These are phyloP conservation scores for Myripristis murdjan DNA, from an alignment of 2,797 vertebrate species.

Conservation along the genomic window DNA sequence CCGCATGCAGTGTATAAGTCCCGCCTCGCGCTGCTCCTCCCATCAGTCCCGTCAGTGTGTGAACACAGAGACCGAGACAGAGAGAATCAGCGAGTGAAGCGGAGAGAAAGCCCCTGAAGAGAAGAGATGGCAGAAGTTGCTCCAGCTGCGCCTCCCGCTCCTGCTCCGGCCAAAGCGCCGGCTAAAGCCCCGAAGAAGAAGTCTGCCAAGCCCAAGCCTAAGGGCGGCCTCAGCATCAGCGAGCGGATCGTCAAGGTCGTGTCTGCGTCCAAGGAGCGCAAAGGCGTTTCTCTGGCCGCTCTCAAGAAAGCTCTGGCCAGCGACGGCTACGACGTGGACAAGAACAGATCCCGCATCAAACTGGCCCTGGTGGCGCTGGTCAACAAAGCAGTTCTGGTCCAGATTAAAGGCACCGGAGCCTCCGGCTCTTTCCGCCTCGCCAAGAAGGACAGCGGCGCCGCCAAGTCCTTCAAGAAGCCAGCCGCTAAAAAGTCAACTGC, in stretches of 20 bases:
- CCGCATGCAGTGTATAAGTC: too few relatives aligned
- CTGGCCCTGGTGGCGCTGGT: background rate
- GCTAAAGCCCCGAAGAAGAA: slow-evolving; percentile 9
- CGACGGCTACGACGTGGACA: too few relatives aligned
- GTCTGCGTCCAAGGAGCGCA: slow-evolving; percentile 6
- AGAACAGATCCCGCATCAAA: too few relatives aligned
- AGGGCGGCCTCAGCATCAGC: background rate
- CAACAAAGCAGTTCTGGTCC: background rate
- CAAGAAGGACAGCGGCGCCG: background rate
- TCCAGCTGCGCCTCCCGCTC: slow-evolving; percentile 19
- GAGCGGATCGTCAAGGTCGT: background rate
- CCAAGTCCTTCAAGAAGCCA: background rate
- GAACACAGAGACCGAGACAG: too few relatives aligned
- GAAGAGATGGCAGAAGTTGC: slow-evolving; percentile 34
- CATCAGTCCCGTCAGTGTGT: too few relatives aligned
- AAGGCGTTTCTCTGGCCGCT: background rate
- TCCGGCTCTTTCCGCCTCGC: slow-evolving; percentile 31
- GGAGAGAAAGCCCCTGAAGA: too few relatives aligned
- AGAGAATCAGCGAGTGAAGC: too few relatives aligned
- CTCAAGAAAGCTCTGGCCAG: too few relatives aligned
- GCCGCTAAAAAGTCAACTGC: background rate
- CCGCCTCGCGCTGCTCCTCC: too few relatives aligned
- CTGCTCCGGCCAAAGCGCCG: slow-evolving; percentile 12
- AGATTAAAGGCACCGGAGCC: slow-evolving; percentile 22
- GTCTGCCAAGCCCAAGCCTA: background rate